phyloP scores from a whole-genome alignment of 2,113 vertebrate species.

The Mormyrus lacerda region DNA sequence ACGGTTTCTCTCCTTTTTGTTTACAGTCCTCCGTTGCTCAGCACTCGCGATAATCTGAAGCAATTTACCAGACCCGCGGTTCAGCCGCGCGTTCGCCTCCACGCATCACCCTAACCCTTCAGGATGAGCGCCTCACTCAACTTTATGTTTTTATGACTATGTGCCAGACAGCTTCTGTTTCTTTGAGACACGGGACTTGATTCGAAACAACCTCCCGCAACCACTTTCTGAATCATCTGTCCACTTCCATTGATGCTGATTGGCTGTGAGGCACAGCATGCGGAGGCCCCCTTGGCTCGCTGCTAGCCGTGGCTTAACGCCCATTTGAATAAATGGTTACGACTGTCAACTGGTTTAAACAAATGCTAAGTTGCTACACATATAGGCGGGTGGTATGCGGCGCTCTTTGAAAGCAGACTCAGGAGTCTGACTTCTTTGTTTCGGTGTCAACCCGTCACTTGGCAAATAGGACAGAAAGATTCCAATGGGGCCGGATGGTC shows the following conservation, averaged over 20 bases:
- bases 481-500: neutral
- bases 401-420: neutral
- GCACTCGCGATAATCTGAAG: neutral
- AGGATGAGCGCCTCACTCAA: neutral
- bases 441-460: neutral
- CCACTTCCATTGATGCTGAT: neutral
- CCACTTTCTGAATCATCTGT: neutral
- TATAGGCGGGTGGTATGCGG: neutral
- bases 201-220: neutral
- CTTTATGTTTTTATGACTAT: neutral
- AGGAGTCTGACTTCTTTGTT: neutral
- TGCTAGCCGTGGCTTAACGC: neutral
- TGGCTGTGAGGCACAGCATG: neutral
- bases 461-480: neutral
- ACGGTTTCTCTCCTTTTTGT: neutral
- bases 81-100: neutral
- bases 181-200: neutral
- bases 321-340: neutral
- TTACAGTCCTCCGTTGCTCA: neutral
- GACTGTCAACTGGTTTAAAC: neutral
- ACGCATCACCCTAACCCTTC: neutral
- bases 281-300: neutral
- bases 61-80: neutral
- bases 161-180: neutral
- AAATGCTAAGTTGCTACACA: neutral